phyloP scores from a whole-genome alignment of 2,888 invertebrate genomes.

The Geophilus truncorum region DNA sequence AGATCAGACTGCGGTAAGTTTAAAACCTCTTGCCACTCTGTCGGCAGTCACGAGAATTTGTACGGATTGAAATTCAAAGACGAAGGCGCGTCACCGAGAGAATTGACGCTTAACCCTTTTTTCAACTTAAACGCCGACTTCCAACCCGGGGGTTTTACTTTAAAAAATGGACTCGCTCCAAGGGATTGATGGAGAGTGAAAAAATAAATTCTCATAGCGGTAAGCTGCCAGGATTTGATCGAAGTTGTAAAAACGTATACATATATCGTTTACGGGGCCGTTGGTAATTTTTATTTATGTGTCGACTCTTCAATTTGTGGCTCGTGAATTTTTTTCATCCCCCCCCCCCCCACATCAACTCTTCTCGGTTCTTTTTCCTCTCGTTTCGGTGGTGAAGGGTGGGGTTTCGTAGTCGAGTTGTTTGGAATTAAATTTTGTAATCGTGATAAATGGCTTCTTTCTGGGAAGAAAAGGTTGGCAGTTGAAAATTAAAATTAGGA shows the following conservation, averaged over 20 bases:
- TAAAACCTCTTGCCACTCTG: slow-evolving; percentile 20
- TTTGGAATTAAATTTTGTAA: background rate
- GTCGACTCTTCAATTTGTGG: background rate
- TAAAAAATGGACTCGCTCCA: background rate
- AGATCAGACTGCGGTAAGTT: slow-evolving; percentile 28
- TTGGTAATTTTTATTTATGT: background rate
- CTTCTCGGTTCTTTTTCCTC: background rate
- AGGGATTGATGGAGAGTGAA: background rate
- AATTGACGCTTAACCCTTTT: background rate
- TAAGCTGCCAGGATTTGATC: background rate
- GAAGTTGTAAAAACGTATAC: background rate
- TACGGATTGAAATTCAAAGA: background rate
- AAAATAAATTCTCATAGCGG: background rate
- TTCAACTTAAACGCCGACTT: background rate
- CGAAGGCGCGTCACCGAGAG: background rate
- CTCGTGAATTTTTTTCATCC: background rate
- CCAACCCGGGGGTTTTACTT: background rate
- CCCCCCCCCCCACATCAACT: too few species aligned
- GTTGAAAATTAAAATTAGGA: background rate
- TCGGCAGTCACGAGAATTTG: background rate
- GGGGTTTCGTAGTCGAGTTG: background rate
- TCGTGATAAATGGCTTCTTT: background rate
- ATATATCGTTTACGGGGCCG: background rate
- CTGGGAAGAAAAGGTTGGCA: background rate
- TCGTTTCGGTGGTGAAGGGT: background rate